Percentiles rank a stretch among this genome's conserved stretches.
These are phyloP conservation scores for Columba janthina DNA, from an alignment of 2,113 vertebrate species.

Conservation along the genomic window DNA sequence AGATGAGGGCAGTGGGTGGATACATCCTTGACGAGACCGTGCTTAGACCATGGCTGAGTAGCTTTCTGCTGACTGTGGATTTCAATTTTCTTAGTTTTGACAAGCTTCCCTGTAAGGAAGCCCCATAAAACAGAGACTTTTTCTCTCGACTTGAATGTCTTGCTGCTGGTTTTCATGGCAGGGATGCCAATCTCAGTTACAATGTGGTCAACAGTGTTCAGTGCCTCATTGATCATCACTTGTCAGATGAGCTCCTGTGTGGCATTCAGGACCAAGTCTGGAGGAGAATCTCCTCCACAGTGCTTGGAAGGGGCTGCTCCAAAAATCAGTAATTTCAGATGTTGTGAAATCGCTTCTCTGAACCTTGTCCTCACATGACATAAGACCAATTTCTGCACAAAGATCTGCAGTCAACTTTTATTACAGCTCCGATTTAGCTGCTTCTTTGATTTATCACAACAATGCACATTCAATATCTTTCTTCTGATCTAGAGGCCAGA, in stretches of 20 bases:
- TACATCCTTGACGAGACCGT: not conserved
- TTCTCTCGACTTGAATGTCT: slow-evolving; percentile 26
- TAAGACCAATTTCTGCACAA: slow-evolving; percentile 48
- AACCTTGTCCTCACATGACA: slow-evolving; percentile 59
- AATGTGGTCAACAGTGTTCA: slow-evolving; percentile 8
- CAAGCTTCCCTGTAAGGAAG: slow-evolving; percentile 18
- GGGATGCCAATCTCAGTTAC: slow-evolving; percentile 29
- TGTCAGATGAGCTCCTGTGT: slow-evolving; percentile 43
- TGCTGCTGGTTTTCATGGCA: slow-evolving; percentile 9
- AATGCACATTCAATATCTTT: slow-evolving; percentile 64
- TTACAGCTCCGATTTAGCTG: slow-evolving; percentile 48
- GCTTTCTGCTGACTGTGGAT: slow-evolving; percentile 22
- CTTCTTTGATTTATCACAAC: slow-evolving; percentile 59
- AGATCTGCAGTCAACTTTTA: slow-evolving; percentile 61
- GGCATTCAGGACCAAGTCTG: not conserved
- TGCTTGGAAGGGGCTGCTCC: slow-evolving; percentile 23
- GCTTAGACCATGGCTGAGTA: not conserved
- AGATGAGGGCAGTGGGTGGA: not conserved
- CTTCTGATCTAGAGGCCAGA: slow-evolving; percentile 58
- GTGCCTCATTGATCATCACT: not conserved
- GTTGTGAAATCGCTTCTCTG: slow-evolving; percentile 47
- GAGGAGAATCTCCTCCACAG: slow-evolving; percentile 14
- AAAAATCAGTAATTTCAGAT: slow-evolving; percentile 38
- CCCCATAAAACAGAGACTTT: not conserved
- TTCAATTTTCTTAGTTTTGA: slow-evolving; percentile 48